Evolutionary conservation across 2,113 vertebrate genomes (phyloP).

Genomic region (Hemiscyllium ocellatum): DNA sequence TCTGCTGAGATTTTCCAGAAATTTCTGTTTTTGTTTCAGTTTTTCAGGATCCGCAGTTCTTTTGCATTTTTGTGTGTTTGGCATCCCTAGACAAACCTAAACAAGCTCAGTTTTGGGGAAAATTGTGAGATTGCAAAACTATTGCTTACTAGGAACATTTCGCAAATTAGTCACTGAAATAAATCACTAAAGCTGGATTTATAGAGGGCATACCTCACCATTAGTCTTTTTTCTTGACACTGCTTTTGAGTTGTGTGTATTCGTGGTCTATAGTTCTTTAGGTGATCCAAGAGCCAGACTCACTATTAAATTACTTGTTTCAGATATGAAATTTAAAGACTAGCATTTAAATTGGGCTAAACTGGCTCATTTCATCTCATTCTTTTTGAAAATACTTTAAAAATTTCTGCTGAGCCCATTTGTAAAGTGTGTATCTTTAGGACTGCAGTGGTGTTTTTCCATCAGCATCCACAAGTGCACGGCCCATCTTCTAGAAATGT

Average conservation of each 20-base stretch:
- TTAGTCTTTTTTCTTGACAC: not conserved
- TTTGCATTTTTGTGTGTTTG: no score
- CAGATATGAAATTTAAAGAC: not conserved
- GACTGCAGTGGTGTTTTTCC: not conserved
- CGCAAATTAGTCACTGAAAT: not conserved
- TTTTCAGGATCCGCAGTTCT: no score
- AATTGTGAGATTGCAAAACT: not conserved
- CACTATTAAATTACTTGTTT: not conserved
- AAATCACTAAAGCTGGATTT: not conserved
- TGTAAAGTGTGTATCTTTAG: not conserved
- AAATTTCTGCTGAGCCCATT: not conserved
- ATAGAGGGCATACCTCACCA: not conserved
- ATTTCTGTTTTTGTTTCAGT: no score
- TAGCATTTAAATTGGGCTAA: not conserved
- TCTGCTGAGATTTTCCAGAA: no score
- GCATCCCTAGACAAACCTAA: not conserved
- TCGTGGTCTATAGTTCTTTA: not conserved
- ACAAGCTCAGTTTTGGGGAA: not conserved
- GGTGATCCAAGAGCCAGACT: not conserved
- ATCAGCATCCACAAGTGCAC: not conserved
- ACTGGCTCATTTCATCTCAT: not conserved
- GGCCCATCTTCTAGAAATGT: not conserved
- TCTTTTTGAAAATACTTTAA: not conserved
- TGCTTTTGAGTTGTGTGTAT: not conserved
- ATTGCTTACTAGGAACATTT: not conserved